Percentiles rank a stretch among this genome's conserved stretches.
Conservation (phyloP, 1,140 invertebrate species). For the Dryas iulia region DNA sequence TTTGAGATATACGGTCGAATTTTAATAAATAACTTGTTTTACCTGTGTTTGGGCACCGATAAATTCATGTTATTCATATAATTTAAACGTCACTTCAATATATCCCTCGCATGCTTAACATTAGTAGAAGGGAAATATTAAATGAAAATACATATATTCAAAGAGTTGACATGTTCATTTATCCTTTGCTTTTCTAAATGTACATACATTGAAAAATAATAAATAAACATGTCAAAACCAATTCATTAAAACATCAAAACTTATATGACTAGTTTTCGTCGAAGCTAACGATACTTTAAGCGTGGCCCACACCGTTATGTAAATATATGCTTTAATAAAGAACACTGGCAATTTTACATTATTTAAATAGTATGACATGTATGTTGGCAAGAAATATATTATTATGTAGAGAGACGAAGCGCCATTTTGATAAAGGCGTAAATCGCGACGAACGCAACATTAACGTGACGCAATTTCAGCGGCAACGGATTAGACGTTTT, state of each 20-base stretch:
- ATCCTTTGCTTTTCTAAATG: background rate
- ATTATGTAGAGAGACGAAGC: constrained; percentile 54
- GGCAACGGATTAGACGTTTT: constrained; percentile 62
- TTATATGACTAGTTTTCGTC: constrained; percentile 36
- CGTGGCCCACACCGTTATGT: constrained; percentile 23
- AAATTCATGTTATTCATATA: constrained; percentile 18
- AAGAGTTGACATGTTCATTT: constrained; percentile 19
- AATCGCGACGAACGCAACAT: constrained; percentile 44
- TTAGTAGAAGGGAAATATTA: constrained; percentile 25
- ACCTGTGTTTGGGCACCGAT: constrained; percentile 20
- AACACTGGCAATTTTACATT: constrained; percentile 39
- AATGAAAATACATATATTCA: constrained; percentile 22
- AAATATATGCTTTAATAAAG: constrained; percentile 30
- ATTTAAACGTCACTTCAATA: constrained; percentile 23
- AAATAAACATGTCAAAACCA: constrained; percentile 20
- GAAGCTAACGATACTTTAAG: constrained; percentile 32
- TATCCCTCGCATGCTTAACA: constrained; percentile 9
- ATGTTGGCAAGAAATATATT: constrained; percentile 62
- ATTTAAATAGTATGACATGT: constrained; percentile 48
- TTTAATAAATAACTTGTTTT: background rate
- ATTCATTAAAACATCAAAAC: constrained; percentile 28
- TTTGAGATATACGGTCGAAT: background rate
- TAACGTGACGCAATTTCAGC: constrained; percentile 59
- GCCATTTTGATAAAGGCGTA: constrained; percentile 33
- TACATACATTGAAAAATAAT: constrained; percentile 7